Conservation (phyloP, 2,113 vertebrate species). For the Pteronura brasiliensis region DNA sequence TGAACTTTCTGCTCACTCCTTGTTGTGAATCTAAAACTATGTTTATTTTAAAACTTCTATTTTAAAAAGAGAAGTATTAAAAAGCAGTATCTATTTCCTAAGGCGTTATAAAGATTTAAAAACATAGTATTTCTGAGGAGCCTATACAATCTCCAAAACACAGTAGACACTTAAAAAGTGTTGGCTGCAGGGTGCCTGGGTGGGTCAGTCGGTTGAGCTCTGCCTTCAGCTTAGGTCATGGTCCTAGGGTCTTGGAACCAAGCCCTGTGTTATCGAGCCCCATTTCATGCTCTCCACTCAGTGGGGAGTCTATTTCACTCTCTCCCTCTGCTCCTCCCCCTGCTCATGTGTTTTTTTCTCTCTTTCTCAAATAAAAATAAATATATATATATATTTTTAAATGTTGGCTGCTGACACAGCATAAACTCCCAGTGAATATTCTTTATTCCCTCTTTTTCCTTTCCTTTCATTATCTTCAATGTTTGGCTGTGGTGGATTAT, state of each 20-base stretch:
- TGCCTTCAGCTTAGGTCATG: neutral
- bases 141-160: neutral
- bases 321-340: neutral
- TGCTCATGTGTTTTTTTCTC: neutral
- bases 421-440: neutral
- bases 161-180: neutral
- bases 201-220: neutral
- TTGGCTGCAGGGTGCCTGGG: neutral
- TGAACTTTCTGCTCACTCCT: neutral
- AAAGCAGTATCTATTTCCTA: neutral
- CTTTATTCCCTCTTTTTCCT: neutral
- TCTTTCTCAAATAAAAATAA: neutral
- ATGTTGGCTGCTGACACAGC: neutral
- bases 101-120: neutral
- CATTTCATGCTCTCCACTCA: neutral
- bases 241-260: neutral
- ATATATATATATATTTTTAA: neutral
- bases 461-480: neutral
- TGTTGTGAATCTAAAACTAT: neutral
- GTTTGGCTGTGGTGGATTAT: neutral
- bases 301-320: neutral
- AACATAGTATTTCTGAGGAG: neutral
- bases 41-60: neutral
- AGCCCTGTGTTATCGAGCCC: neutral
- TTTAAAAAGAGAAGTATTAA: neutral